Evolutionary conservation across 2,888 invertebrate genomes (phyloP).

Genomic region (Amiota minor): DNA sequence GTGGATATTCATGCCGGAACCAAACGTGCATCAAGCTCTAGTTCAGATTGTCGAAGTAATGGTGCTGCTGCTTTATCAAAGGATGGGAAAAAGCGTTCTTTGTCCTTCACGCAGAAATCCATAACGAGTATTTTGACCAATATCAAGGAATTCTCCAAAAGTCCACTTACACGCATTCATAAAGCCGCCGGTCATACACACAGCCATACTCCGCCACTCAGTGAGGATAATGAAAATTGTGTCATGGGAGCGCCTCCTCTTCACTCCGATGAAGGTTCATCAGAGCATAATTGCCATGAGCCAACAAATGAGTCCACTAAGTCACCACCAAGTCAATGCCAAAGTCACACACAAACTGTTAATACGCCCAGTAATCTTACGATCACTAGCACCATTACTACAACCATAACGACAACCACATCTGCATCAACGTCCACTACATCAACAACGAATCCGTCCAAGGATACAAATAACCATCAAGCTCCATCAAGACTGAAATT

Average conservation of each 20-base stretch:
- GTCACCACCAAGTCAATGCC: slow-evolving; percentile 10
- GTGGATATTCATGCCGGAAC: slow-evolving; percentile 45
- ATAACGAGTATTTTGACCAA: slow-evolving; percentile 69
- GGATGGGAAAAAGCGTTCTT: slow-evolving; percentile 68
- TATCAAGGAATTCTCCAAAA: slow-evolving; percentile 71
- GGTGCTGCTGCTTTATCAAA: slow-evolving; percentile 39
- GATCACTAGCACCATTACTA: slow-evolving; percentile 44
- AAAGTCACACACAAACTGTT: slow-evolving; percentile 11
- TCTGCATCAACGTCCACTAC: slow-evolving; percentile 48
- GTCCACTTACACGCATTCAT: slow-evolving; percentile 59
- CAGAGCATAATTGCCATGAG: not conserved
- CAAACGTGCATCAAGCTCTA: slow-evolving; percentile 68
- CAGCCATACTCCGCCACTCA: slow-evolving; percentile 30
- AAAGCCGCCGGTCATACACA: slow-evolving; percentile 27
- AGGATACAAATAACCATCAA: slow-evolving; percentile 45
- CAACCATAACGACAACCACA: slow-evolving; percentile 47
- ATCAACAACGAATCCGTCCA: slow-evolving; percentile 59
- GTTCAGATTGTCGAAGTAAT: slow-evolving; percentile 63
- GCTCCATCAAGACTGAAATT: slow-evolving; percentile 63
- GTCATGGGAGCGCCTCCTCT: slow-evolving; percentile 24
- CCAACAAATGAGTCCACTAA: slow-evolving; percentile 8
- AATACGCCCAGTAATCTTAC: slow-evolving; percentile 36
- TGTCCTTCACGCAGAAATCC: slow-evolving; percentile 72
- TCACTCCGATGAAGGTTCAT: slow-evolving; percentile 3
- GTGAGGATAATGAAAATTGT: slow-evolving; percentile 49